Conservation (phyloP, 2,113 vertebrate genomes). For the Nycticebus coucang region DNA sequence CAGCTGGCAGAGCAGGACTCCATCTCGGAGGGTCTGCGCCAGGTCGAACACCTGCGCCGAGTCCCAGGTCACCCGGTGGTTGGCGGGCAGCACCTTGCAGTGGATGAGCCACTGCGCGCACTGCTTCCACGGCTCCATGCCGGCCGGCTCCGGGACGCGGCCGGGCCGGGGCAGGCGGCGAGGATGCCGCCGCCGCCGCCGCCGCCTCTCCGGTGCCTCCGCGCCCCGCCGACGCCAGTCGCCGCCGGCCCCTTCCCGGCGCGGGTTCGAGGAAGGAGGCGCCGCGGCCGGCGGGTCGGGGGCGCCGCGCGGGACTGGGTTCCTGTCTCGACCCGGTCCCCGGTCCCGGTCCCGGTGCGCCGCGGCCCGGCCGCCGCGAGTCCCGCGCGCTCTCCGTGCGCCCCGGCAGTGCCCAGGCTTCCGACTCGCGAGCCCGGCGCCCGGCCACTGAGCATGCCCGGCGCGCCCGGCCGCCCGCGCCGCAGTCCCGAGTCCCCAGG, state of each 20-base stretch:
- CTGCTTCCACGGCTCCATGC: constrained; percentile 96
- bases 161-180: background rate
- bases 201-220: background rate
- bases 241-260: background rate
- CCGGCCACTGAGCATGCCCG: constrained; percentile 80
- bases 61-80: constrained; percentile 97
- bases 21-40: constrained; percentile 96
- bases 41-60: constrained; percentile 97
- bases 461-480: constrained; percentile 56
- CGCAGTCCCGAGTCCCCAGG: constrained; percentile 58
- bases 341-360: background rate
- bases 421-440: constrained; percentile 64
- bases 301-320: background rate
- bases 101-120: constrained; percentile 96
- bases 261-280: constrained; percentile 20
- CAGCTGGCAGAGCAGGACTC: constrained; percentile 96
- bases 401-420: constrained; percentile 62
- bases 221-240: constrained; percentile 39
- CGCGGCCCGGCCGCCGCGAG: constrained; percentile 14
- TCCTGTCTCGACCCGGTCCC: background rate
- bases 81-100: constrained; percentile 95
- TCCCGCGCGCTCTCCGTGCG: constrained; percentile 36
- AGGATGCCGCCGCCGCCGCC: background rate
- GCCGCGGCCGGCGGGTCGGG: background rate
- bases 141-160: constrained; percentile 51